phyloP scores from a whole-genome alignment of 1,140 invertebrate genomes.

The Drosophila bipectinata region DNA sequence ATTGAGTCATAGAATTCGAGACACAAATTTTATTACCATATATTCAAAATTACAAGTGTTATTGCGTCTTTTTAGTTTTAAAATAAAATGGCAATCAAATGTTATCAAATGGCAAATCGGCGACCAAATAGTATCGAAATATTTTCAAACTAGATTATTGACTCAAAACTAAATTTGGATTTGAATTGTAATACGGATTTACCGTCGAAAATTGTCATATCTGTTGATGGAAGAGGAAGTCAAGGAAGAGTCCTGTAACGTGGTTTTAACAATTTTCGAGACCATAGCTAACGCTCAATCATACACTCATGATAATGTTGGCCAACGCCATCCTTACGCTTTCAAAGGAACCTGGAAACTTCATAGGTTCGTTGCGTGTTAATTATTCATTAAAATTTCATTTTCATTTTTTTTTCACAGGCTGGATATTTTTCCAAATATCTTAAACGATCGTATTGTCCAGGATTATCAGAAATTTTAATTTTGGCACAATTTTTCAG shows the following conservation, averaged over 20 bases:
- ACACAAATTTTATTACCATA: no score
- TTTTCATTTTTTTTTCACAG: no score
- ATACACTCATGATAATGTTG: constrained; percentile 52
- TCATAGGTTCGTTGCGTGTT: constrained; percentile 56
- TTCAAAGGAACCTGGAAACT: constrained; percentile 55
- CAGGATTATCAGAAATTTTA: constrained; percentile 62
- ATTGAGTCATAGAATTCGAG: no score
- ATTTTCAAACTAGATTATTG: not conserved
- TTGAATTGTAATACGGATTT: not conserved
- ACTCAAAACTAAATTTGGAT: not conserved
- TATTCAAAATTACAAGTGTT: no score
- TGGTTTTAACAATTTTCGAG: constrained; percentile 61
- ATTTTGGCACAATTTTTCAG: constrained; percentile 54
- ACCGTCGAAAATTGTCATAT: constrained; percentile 8
- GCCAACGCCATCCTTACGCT: constrained; percentile 47
- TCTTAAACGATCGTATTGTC: constrained; percentile 49
- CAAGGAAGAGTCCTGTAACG: constrained; percentile 47
- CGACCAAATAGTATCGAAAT: not conserved
- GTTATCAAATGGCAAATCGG: not conserved
- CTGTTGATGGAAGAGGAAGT: no score
- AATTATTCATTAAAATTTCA: no score
- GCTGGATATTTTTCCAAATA: constrained; percentile 58
- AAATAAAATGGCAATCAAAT: no score
- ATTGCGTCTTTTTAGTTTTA: no score
- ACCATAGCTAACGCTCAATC: constrained; percentile 52